These are phyloP conservation scores for Alfaro cultratus DNA, from an alignment of 2,797 vertebrate species.

Conservation along the genomic window DNA sequence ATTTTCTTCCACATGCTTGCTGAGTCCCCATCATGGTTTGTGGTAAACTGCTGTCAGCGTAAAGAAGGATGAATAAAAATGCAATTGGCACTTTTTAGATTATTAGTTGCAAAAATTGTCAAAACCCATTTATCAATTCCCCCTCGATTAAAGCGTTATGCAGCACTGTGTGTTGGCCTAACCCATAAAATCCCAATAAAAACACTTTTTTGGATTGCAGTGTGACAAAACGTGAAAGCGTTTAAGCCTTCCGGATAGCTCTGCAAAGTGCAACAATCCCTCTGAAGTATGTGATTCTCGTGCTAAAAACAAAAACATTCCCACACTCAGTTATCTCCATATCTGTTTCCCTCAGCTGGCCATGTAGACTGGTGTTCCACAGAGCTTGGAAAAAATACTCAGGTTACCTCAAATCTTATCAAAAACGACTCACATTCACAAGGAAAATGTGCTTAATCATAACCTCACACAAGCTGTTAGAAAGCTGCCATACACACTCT, in stretches of 20 bases:
- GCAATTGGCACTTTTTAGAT: neutral
- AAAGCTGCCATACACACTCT: constrained; percentile 48
- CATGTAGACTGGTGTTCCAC: constrained; percentile 15
- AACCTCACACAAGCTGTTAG: constrained; percentile 26
- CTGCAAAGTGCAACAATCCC: neutral
- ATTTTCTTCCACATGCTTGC: neutral
- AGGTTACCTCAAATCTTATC: constrained; percentile 41
- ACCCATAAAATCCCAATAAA: neutral
- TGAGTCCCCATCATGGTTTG: neutral
- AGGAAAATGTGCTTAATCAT: constrained; percentile 46
- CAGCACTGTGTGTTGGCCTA: neutral
- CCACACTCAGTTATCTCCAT: constrained; percentile 11
- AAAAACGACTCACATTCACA: constrained; percentile 26
- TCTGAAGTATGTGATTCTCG: neutral
- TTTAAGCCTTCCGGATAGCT: neutral
- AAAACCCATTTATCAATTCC: neutral
- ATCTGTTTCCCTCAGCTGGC: constrained; percentile 1
- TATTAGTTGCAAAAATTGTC: neutral
- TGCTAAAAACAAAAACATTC: constrained; percentile 3
- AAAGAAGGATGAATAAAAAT: neutral
- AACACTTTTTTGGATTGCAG: neutral
- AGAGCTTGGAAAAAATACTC: constrained; percentile 16
- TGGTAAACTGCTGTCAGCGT: neutral
- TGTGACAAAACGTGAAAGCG: neutral
- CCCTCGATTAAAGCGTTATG: no score